Percentiles rank a stretch among this genome's conserved stretches.
These are phyloP conservation scores for Scleropages formosus DNA, from an alignment of 2,797 vertebrate species.

Conservation along the genomic window DNA sequence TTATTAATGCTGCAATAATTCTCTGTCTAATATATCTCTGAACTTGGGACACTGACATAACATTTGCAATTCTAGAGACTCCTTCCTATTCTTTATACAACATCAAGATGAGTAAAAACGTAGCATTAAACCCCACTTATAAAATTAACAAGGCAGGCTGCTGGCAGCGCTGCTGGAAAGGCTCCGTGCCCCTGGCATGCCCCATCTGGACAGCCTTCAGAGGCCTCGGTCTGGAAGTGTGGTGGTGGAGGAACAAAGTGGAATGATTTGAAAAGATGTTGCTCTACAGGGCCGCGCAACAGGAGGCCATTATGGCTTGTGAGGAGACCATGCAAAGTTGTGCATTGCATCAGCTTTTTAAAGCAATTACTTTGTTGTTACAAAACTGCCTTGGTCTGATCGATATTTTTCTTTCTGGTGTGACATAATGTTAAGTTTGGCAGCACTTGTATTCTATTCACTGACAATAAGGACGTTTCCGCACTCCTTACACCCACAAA, in stretches of 20 bases:
- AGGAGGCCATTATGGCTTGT: constrained; percentile 15
- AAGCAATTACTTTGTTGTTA: constrained; percentile 31
- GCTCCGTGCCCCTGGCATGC: constrained; percentile 54
- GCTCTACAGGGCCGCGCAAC: constrained; percentile 26
- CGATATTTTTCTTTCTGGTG: constrained; percentile 34
- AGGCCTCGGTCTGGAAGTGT: constrained; percentile 40
- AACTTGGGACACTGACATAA: constrained; percentile 30
- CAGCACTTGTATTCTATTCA: constrained; percentile 24
- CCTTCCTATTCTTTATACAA: constrained; percentile 14
- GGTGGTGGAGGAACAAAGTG: constrained; percentile 7
- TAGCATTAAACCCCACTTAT: constrained; percentile 41
- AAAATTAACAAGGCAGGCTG: constrained; percentile 66
- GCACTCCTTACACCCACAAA: constrained; percentile 5
- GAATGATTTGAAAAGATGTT: constrained; percentile 30
- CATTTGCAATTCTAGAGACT: constrained; percentile 32
- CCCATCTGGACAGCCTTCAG: constrained; percentile 65
- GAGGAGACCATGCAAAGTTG: background rate
- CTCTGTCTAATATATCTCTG: no score
- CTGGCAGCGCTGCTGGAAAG: constrained; percentile 66
- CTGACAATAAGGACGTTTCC: constrained; percentile 40
- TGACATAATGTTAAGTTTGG: constrained; percentile 46
- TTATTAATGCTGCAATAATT: no score
- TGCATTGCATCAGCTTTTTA: background rate
- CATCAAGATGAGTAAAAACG: constrained; percentile 30
- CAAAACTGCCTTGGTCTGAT: constrained; percentile 14